phyloP scores from a whole-genome alignment of 2,113 vertebrate genomes.

The Acanthochromis polyacanthus region DNA sequence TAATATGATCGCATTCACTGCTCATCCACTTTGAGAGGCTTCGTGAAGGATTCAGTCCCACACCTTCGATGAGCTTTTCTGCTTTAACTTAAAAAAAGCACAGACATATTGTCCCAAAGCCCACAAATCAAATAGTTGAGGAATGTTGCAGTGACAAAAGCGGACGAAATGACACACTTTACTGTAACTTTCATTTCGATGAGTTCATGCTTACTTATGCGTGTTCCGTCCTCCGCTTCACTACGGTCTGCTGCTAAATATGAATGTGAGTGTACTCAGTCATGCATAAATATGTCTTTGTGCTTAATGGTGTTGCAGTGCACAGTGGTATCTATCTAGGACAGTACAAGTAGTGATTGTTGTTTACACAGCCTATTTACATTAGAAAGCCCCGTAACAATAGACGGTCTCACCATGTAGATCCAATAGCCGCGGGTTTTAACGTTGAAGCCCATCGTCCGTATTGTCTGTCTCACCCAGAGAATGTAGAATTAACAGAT shows the following conservation, averaged over 20 bases:
- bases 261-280: slow-evolving; percentile 49
- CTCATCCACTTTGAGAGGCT: slow-evolving; percentile 18
- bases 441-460: slow-evolving; percentile 53
- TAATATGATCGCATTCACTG: slow-evolving; percentile 4
- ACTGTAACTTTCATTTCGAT: slow-evolving; percentile 9
- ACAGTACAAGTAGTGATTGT: slow-evolving; percentile 70
- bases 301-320: slow-evolving; percentile 47
- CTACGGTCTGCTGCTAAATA: slow-evolving; percentile 20
- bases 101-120: not conserved
- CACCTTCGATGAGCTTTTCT: not conserved
- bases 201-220: slow-evolving; percentile 30
- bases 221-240: slow-evolving; percentile 11
- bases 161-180: not conserved
- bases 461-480: slow-evolving; percentile 69
- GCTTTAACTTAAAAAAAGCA: not conserved
- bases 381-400: slow-evolving; percentile 74
- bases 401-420: slow-evolving; percentile 51
- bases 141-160: not conserved
- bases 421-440: slow-evolving; percentile 57
- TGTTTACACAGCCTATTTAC: slow-evolving; percentile 75
- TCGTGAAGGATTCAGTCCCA: slow-evolving; percentile 18
- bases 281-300: slow-evolving; percentile 65
- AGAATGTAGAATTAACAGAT: slow-evolving; percentile 80
- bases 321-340: slow-evolving; percentile 65
- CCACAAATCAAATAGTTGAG: not conserved